A percentile compares a stretch with the other conserved stretches of the same genome.
Conservation (phyloP, 2,797 vertebrate species). For the Sebastiscus albofasciatus region DNA sequence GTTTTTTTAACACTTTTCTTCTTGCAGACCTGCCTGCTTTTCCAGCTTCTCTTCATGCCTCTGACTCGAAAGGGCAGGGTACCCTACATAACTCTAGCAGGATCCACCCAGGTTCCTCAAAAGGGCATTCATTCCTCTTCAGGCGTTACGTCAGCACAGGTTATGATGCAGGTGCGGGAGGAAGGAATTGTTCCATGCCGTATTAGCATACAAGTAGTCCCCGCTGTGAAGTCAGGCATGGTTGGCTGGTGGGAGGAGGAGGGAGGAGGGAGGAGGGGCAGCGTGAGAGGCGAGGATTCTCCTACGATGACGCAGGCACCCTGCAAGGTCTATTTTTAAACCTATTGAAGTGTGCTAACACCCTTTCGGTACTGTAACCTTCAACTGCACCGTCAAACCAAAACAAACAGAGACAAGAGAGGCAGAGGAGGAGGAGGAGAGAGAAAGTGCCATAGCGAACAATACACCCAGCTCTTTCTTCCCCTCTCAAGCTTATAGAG, state of each 20-base stretch:
- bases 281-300: conserved; percentile 72
- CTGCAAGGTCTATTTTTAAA: conserved; percentile 79
- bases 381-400: conserved; percentile 63
- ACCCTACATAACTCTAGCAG: conserved; percentile 30
- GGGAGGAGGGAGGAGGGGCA: conserved; percentile 2
- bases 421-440: not conserved
- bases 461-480: conserved; percentile 12
- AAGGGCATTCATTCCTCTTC: conserved; percentile 31
- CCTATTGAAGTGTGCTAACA: conserved; percentile 70
- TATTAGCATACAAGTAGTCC: conserved; percentile 55
- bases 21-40: conserved; percentile 56
- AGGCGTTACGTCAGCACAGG: conserved; percentile 43
- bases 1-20: not conserved
- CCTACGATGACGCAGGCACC: conserved; percentile 76
- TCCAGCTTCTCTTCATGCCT: conserved; percentile 66
- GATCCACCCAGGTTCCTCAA: conserved; percentile 51
- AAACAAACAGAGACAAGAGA: conserved; percentile 68
- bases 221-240: conserved; percentile 45
- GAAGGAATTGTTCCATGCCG: conserved; percentile 56
- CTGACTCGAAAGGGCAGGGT: conserved; percentile 29
- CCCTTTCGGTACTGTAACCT: conserved; percentile 71
- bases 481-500: conserved; percentile 15
- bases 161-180: conserved; percentile 45
- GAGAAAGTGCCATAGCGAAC: not conserved
- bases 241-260: conserved; percentile 20